Conservation (phyloP, 2,113 vertebrate genomes). For the Chlorodrepanis virens region DNA sequence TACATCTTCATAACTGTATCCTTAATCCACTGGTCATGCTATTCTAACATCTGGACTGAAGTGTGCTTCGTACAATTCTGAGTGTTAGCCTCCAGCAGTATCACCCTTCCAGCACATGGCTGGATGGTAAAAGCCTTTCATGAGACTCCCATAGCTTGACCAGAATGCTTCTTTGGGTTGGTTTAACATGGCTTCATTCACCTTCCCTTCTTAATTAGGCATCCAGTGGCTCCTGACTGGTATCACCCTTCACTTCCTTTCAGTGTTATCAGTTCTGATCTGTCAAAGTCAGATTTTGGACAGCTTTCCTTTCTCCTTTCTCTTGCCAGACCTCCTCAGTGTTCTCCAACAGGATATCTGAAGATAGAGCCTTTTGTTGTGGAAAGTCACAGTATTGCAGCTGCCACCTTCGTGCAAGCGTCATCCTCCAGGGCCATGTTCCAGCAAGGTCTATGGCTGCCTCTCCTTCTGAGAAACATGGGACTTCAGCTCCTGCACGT, state of each 20-base stretch:
- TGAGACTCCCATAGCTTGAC: background rate
- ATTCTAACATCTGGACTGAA: background rate
- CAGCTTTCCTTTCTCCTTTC: background rate
- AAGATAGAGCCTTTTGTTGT: background rate
- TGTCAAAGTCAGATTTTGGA: background rate
- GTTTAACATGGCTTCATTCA: background rate
- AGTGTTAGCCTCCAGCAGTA: background rate
- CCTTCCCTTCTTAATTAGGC: background rate
- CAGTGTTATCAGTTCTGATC: background rate
- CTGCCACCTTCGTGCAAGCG: accelerated
- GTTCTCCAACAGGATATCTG: background rate
- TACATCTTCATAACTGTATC: background rate
- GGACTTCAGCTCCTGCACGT: background rate
- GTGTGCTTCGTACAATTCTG: accelerated
- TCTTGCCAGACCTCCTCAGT: background rate
- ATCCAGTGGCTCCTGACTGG: background rate
- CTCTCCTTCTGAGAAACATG: background rate
- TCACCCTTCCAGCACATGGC: background rate
- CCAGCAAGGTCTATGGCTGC: background rate
- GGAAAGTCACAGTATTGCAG: background rate
- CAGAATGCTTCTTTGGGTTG: background rate
- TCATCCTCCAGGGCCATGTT: background rate
- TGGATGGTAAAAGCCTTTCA: background rate
- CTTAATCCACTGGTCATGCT: background rate
- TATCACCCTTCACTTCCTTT: background rate